Base-by-base conservation (phyloP, 2,113 vertebrate genomes). In the Heterocephalus glaber region DNA sequence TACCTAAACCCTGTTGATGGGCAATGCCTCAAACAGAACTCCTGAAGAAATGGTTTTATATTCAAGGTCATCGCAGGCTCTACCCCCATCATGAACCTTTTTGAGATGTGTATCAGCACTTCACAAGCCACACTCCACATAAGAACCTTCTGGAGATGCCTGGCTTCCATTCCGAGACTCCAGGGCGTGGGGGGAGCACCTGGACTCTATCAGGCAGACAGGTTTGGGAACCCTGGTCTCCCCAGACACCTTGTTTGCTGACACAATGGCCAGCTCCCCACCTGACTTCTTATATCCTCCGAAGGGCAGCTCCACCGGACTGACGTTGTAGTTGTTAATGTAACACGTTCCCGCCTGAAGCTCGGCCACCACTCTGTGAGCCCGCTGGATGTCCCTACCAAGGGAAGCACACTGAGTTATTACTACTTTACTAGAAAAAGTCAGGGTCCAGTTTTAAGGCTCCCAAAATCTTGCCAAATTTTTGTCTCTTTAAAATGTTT, bases 221-320 rank as follows among this genome's bases (percentile, higher is more conserved):
- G 20, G 14, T n/a, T 30, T 41, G 35, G 33, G 76, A 56, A 8
- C 8, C 2, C 61, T 22, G 49, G 30, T 22, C 17, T 5, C 12
- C 56, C 61, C 2, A 4, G 56, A 80, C 47, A 74, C 35, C 24
- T 20, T n/a, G 17, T 33, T 20, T 14, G 82, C 41, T 9, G 0
- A 22, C 30, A 20, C 41, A 1, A 0, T 5, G 2, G 22, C 60
- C 22, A 3, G n/a, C 35, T 13, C 44, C 98, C 95, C 97, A 99
- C 99, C 99, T 98, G 99, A 99, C 97, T 98, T 99, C 98, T 99
- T 99, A 97, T 99, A 99, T 7, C 99, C 99, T 44, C 99, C 99
- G 0, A 99, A 99, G 1, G 99, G 99, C 95, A 99, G 1, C 91
- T 99, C 99, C 96, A 99, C 94, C 0, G 99, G 99, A 95, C 95